Conservation (phyloP, 2,797 vertebrate genomes). For the Trichosurus vulpecula region DNA sequence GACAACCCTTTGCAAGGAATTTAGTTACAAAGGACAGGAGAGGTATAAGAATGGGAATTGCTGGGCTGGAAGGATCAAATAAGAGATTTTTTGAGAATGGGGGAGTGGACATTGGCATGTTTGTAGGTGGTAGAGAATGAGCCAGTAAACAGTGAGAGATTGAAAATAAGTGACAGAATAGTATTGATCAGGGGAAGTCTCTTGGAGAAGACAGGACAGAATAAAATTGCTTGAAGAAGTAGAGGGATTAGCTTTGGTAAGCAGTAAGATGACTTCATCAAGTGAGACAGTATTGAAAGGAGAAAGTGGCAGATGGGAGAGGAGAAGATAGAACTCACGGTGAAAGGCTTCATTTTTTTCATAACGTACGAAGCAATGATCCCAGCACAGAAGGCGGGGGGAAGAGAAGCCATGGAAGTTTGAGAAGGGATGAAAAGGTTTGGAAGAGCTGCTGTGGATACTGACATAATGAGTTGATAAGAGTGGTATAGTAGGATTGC, state of each 20-base stretch:
- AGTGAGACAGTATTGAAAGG: background rate
- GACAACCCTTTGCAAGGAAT: too few relatives aligned
- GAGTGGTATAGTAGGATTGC: background rate
- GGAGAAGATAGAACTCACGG: background rate
- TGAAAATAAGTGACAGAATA: background rate
- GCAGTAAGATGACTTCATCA: background rate
- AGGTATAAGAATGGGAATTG: too few relatives aligned
- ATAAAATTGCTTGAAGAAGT: background rate
- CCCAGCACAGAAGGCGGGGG: background rate
- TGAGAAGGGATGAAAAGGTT: background rate
- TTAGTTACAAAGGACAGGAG: too few relatives aligned
- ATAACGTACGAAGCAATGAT: background rate
- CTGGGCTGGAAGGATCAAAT: too few relatives aligned
- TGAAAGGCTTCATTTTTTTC: background rate
- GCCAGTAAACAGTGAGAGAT: background rate
- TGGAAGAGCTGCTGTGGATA: background rate
- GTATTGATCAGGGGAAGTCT: background rate
- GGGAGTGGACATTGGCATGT: too few relatives aligned
- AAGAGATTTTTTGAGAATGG: too few relatives aligned
- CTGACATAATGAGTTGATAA: background rate
- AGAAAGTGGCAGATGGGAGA: background rate
- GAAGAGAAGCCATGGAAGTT: background rate
- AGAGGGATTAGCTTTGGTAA: background rate
- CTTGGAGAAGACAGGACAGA: background rate
- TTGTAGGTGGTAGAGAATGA: background rate